phyloP scores from a whole-genome alignment of 2,888 invertebrate genomes.

The Stenurella melanura region DNA sequence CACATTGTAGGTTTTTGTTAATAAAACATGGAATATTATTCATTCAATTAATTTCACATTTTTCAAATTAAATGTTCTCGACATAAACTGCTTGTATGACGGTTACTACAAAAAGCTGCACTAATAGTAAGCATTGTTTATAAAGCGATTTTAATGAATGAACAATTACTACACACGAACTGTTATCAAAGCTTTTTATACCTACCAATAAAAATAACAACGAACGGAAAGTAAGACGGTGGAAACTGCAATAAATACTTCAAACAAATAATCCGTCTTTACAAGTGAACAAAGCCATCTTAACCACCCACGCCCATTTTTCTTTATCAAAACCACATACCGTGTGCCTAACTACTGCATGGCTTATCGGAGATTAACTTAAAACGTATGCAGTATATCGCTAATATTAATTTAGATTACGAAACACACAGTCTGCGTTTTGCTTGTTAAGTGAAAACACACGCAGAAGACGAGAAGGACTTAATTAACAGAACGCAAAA shows the following conservation, averaged over 20 bases:
- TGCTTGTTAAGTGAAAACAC: constrained; percentile 7
- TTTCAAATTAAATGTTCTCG: too few relatives aligned
- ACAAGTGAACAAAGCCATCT: neutral
- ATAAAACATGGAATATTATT: too few relatives aligned
- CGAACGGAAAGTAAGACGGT: neutral
- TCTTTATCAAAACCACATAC: constrained; percentile 1
- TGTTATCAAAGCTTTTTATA: neutral
- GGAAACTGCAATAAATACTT: neutral
- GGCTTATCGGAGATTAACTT: constrained; percentile 5
- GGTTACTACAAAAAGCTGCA: neutral
- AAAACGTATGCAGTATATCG: neutral
- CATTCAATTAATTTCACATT: too few relatives aligned
- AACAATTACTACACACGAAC: neutral
- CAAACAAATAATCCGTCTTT: neutral
- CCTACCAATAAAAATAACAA: neutral
- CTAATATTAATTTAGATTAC: neutral
- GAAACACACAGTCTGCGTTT: neutral
- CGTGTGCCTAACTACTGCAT: neutral
- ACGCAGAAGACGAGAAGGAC: neutral
- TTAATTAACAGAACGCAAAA: neutral
- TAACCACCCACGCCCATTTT: neutral
- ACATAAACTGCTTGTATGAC: neutral
- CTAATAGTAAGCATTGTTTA: neutral
- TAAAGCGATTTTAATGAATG: neutral
- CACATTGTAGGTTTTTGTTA: too few relatives aligned